Evolutionary conservation across 2,113 vertebrate genomes (phyloP), one percentile per base, ranked within the genome.

Genomic region (Lethenteron camtschaticum): DNA sequence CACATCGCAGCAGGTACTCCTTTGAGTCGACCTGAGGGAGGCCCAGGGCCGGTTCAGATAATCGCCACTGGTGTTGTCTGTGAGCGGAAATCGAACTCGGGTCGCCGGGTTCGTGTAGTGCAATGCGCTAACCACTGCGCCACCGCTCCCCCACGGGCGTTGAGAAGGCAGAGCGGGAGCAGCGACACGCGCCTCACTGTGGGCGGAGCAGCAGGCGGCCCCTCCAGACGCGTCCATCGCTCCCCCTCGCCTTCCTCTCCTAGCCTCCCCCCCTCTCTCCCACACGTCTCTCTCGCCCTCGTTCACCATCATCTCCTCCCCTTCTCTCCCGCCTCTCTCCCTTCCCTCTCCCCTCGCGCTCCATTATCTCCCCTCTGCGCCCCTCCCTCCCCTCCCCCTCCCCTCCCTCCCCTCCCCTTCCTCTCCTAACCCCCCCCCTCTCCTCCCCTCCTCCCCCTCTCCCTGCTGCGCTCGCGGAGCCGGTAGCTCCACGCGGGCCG

Each of bases 181-280:
- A 73, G 77, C 75, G 74, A 75, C 75, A 73, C 74, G 76, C 77
- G 76, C 71, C n/a, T 20, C 57, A 8, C 76, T 79, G 78, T 79
- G 78, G 78, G 78, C 77, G 78, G 77, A 77, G 77, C 78, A 75
- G 77, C 70, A 72, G 57, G 72, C 74, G 74, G 74, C 75, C 76
- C 74, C 56, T 71, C 66, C 74, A 70, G 73, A 70, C 74, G 73
- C 74, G 57, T 69, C 68, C 71, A 70, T 73, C 74, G 71, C 68
- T 72, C 70, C 69, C 75, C 76, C 76, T 76, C 75, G 73, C 72
- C 75, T 73, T 75, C 75, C 75, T 73, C 75, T 73, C 76, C 74
- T 75, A 69, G 70, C 76, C 76, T 73, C 71, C 70, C 73, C 55
- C 55, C 56, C 69, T 57, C 12, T 56, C 57, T 58, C 56, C 7